Percentiles rank a stretch among this genome's conserved stretches.
phyloP scores from a whole-genome alignment of 2,888 invertebrate species.

The Philonicus albiceps region DNA sequence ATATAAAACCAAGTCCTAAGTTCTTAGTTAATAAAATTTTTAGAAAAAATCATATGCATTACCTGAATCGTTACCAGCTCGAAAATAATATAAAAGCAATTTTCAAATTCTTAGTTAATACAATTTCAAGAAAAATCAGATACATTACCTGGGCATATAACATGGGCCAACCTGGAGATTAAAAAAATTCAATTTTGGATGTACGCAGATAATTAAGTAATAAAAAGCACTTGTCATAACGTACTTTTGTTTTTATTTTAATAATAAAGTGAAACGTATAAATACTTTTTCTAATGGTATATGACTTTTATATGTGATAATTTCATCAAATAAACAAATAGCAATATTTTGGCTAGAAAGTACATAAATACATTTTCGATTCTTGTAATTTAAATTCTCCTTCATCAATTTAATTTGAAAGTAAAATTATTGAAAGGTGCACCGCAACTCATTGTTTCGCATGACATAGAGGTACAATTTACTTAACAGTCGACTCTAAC shows the following conservation, averaged over 20 bases:
- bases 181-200: not conserved
- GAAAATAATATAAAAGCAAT: too few species aligned
- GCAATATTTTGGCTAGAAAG: constrained; percentile 1
- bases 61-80: too few species aligned
- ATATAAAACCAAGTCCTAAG: too few species aligned
- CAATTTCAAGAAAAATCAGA: not conserved
- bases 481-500: not conserved
- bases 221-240: constrained; percentile 24
- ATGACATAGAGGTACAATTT: not conserved
- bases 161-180: not conserved
- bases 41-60: too few species aligned
- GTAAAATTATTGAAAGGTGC: constrained; percentile 3
- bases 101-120: not conserved
- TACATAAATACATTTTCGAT: not conserved
- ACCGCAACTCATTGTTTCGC: not conserved
- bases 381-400: not conserved
- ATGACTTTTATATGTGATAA: constrained; percentile 27
- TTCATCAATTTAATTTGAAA: not conserved
- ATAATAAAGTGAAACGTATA: constrained; percentile 32
- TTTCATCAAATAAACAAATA: constrained; percentile 4
- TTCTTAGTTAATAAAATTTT: too few species aligned
- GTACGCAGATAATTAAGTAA: not conserved
- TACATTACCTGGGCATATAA: not conserved
- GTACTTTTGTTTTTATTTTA: constrained; percentile 17
- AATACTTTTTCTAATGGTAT: constrained; percentile 24